Percentiles rank a stretch among this genome's conserved stretches.
These are phyloP conservation scores for Naso thynnoides DNA, from an alignment of 2,797 vertebrate species.

Conservation along the genomic window DNA sequence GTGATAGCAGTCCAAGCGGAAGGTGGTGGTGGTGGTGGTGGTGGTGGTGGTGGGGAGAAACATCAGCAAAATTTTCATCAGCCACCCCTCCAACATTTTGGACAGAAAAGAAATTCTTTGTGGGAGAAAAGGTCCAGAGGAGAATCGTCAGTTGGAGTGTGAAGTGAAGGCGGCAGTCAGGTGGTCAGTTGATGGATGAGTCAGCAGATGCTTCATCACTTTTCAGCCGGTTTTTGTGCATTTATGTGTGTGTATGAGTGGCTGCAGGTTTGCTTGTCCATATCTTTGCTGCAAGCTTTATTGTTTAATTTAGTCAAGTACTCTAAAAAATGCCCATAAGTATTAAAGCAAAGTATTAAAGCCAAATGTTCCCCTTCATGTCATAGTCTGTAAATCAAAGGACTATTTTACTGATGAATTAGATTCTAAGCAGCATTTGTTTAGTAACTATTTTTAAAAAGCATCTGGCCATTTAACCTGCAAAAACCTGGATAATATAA, in stretches of 20 bases:
- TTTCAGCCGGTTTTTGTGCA: not conserved
- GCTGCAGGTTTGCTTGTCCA: not conserved
- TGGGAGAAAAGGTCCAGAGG: not conserved
- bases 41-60: not conserved
- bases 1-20: constrained; percentile 35
- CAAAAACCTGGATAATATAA: not conserved
- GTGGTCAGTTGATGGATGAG: constrained; percentile 35
- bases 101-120: constrained; percentile 4
- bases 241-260: not conserved
- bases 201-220: constrained; percentile 50
- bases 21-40: not conserved
- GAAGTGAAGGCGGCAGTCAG: constrained; percentile 20
- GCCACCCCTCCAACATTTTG: not conserved
- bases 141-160: not conserved
- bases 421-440: no score
- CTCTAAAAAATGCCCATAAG: no score
- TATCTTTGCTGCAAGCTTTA: not conserved
- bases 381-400: no score
- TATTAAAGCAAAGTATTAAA: not conserved
- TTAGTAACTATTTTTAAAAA: no score
- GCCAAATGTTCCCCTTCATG: no score
- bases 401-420: no score
- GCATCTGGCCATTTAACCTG: not conserved
- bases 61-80: constrained; percentile 39
- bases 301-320: no score